These are phyloP conservation scores for Atherix ibis DNA, from an alignment of 2,888 invertebrate species.

Conservation along the genomic window DNA sequence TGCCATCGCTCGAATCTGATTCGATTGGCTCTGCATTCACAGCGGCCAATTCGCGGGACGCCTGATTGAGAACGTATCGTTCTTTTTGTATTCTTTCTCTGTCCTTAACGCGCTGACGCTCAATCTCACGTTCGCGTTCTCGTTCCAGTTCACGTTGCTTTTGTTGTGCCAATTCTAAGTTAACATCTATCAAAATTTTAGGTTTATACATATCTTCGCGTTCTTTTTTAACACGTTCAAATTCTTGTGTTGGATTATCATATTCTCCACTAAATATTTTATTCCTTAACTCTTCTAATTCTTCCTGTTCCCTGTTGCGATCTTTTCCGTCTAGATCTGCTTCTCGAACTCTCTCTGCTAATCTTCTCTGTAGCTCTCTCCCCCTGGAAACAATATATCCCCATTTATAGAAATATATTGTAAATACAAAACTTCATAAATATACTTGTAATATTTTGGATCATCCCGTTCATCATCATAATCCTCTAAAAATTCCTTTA, in stretches of 20 bases:
- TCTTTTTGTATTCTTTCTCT: slow-evolving; percentile 27
- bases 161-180: slow-evolving; percentile 43
- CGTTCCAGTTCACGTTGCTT: slow-evolving; percentile 41
- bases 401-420: background rate
- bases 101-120: slow-evolving; percentile 28
- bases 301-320: slow-evolving; percentile 73
- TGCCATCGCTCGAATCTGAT: slow-evolving; percentile 42
- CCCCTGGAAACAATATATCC: slow-evolving; percentile 32
- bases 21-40: slow-evolving; percentile 60
- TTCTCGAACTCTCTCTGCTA: slow-evolving; percentile 85
- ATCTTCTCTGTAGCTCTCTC: slow-evolving; percentile 75
- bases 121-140: slow-evolving; percentile 35
- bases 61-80: slow-evolving; percentile 39
- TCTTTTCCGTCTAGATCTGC: slow-evolving; percentile 84
- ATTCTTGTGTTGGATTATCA: slow-evolving; percentile 48
- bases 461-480: slow-evolving; percentile 98
- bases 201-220: slow-evolving; percentile 74
- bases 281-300: slow-evolving; percentile 67
- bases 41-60: slow-evolving; percentile 43
- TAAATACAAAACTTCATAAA: background rate
- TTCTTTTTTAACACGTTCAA: slow-evolving; percentile 53
- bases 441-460: slow-evolving; percentile 77
- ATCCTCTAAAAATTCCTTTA: slow-evolving; percentile 96
- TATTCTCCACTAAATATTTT: slow-evolving; percentile 55
- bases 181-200: slow-evolving; percentile 58